Evolutionary conservation across 2,888 invertebrate species (phyloP).

Genomic region (Sthenelais limicola): DNA sequence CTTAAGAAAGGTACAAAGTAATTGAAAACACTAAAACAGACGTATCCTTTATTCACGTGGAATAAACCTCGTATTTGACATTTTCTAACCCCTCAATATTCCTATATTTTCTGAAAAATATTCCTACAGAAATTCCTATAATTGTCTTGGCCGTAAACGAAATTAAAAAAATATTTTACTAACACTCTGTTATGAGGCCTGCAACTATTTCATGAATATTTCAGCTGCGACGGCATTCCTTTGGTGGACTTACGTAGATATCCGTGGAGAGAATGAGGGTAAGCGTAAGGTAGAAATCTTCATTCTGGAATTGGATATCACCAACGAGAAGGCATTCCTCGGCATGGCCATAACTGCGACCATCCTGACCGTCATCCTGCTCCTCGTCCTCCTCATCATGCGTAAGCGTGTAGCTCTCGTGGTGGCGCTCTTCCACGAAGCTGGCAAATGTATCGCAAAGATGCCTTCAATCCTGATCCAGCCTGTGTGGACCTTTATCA

Average conservation of each 20-base stretch:
- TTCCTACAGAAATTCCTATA: constrained; percentile 35
- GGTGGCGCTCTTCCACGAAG: constrained; percentile 89
- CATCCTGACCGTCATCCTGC: constrained; percentile 81
- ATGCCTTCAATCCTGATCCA: constrained; percentile 89
- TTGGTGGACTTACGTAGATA: constrained; percentile 91
- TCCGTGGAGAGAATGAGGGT: constrained; percentile 79
- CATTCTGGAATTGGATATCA: constrained; percentile 82
- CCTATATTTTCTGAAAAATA: too few relatives aligned
- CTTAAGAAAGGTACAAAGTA: too few relatives aligned
- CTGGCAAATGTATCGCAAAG: constrained; percentile 87
- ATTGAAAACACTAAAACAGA: too few relatives aligned
- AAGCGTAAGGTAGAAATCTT: constrained; percentile 65
- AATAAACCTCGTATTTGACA: too few relatives aligned
- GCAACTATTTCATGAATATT: too few relatives aligned
- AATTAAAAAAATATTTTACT: neutral
- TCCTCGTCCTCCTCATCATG: constrained; percentile 84
- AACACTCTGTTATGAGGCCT: neutral
- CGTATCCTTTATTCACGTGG: too few relatives aligned
- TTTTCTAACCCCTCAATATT: too few relatives aligned
- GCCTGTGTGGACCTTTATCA: constrained; percentile 80
- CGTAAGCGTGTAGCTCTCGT: constrained; percentile 74
- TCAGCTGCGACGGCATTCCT: constrained; percentile 81
- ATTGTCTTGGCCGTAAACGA: neutral
- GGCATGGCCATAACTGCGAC: constrained; percentile 89
- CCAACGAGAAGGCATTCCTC: constrained; percentile 89